A percentile compares a stretch with the other conserved stretches of the same genome.
These are phyloP conservation scores for Lycocorax pyrrhopterus DNA, from an alignment of 2,113 vertebrate species.

Conservation along the genomic window DNA sequence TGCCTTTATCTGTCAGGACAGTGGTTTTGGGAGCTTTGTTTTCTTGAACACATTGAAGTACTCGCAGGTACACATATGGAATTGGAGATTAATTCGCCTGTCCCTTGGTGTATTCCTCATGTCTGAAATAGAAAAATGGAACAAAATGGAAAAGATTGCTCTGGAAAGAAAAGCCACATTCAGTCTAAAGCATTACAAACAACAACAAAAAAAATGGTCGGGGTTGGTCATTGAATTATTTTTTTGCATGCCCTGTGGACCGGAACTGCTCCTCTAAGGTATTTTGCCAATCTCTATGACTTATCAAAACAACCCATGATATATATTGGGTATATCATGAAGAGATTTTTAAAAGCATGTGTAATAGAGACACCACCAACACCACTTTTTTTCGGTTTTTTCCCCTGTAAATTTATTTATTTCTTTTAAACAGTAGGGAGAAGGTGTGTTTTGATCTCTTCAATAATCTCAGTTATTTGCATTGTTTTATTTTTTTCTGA, in stretches of 20 bases:
- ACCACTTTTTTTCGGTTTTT: not conserved
- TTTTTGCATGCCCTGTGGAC: not conserved
- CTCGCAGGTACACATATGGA: not conserved
- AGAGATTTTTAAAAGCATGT: not conserved
- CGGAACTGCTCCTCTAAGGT: not conserved
- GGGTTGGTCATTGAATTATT: not conserved
- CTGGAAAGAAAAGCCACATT: conserved; percentile 2
- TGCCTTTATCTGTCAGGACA: not conserved
- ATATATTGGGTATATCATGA: not conserved
- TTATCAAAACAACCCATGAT: not conserved
- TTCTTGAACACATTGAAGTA: conserved; percentile 7
- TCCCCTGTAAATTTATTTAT: not conserved
- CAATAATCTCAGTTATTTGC: not conserved
- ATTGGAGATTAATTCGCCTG: not conserved
- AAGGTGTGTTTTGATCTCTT: not conserved
- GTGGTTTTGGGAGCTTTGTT: conserved; percentile 30
- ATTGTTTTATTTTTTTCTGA: not conserved
- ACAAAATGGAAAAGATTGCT: not conserved
- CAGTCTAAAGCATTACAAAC: not conserved
- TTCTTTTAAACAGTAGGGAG: not conserved
- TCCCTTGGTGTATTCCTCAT: conserved; percentile 12
- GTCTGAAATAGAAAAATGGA: conserved; percentile 10
- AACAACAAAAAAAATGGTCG: not conserved
- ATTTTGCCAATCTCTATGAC: not conserved
- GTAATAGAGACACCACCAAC: not conserved